A percentile compares a stretch with the other conserved stretches of the same genome.
phyloP scores from a whole-genome alignment of 2,888 invertebrate species.

The Amaurobius ferox region DNA sequence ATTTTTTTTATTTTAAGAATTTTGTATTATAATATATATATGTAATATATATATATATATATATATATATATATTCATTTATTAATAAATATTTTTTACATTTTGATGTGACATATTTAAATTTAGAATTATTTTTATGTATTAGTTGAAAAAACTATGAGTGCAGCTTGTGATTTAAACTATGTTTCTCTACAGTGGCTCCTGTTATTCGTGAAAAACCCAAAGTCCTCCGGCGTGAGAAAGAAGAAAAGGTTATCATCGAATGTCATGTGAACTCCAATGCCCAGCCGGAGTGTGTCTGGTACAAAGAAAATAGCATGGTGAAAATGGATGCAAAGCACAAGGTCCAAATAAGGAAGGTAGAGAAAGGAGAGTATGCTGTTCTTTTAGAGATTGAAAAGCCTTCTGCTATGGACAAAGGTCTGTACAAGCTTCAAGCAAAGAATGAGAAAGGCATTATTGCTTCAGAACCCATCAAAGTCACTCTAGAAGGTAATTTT shows the following conservation, averaged over 20 bases:
- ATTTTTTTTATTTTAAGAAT: no score
- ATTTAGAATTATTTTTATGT: no score
- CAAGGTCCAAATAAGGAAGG: conserved; percentile 86
- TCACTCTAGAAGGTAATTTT: conserved; percentile 83
- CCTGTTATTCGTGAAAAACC: conserved; percentile 94
- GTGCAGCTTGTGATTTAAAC: no score
- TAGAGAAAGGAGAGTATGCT: conserved; percentile 89
- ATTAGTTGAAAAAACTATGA: no score
- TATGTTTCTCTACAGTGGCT: conserved; percentile 85
- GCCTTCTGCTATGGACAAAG: conserved; percentile 88
- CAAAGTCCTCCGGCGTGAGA: conserved; percentile 91
- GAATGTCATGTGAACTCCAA: conserved; percentile 95
- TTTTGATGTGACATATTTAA: no score
- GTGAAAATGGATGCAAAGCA: conserved; percentile 87
- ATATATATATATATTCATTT: no score
- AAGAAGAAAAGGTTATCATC: conserved; percentile 91
- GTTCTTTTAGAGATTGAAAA: conserved; percentile 93
- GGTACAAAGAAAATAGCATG: conserved; percentile 91
- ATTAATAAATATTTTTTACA: no score
- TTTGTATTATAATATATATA: no score
- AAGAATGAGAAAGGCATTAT: conserved; percentile 96
- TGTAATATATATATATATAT: no score
- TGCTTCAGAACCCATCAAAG: conserved; percentile 90
- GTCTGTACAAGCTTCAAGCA: conserved; percentile 91
- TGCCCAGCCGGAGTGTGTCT: conserved; percentile 93